Percentiles rank a stretch among this genome's conserved stretches.
phyloP scores from a whole-genome alignment of 2,888 invertebrate species.

The Pristionchus entomophagus region DNA sequence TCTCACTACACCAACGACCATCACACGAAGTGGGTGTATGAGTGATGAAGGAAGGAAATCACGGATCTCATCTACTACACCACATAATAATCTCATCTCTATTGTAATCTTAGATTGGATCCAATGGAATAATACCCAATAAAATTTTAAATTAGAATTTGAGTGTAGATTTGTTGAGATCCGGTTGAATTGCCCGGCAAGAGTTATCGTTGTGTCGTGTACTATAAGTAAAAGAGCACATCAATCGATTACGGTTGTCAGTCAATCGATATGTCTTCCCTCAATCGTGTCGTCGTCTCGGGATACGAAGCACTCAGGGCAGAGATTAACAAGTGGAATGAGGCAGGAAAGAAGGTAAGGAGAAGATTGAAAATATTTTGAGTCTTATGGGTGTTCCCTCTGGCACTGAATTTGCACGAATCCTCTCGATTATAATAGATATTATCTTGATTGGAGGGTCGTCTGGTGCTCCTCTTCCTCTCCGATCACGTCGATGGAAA shows the following conservation, averaged over 20 bases:
- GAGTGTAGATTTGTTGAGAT: not conserved
- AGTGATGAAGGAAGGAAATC: not conserved
- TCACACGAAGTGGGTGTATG: constrained; percentile 42
- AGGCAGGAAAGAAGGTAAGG: not conserved
- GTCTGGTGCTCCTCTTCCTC: constrained; percentile 48
- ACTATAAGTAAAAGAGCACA: not conserved
- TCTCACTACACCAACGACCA: constrained; percentile 33
- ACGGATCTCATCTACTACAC: not conserved
- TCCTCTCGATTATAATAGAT: too few species aligned
- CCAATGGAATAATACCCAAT: not conserved
- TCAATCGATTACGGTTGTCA: not conserved
- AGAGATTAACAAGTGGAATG: constrained; percentile 30
- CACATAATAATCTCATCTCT: not conserved
- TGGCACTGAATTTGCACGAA: too few species aligned
- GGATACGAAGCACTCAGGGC: constrained; percentile 41
- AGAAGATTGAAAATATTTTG: too few species aligned
- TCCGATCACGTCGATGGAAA: constrained; percentile 47
- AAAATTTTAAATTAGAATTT: not conserved
- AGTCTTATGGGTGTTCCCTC: not conserved
- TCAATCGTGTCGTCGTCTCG: constrained; percentile 1
- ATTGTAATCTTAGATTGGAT: too few species aligned
- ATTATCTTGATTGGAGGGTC: not conserved
- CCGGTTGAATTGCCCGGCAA: not conserved
- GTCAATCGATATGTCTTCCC: not conserved
- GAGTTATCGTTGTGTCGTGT: constrained; percentile 27